A percentile compares a stretch with the other conserved stretches of the same genome.
These are phyloP conservation scores for Pachyuromys duprasi DNA, from an alignment of 2,797 vertebrate species.

Conservation along the genomic window DNA sequence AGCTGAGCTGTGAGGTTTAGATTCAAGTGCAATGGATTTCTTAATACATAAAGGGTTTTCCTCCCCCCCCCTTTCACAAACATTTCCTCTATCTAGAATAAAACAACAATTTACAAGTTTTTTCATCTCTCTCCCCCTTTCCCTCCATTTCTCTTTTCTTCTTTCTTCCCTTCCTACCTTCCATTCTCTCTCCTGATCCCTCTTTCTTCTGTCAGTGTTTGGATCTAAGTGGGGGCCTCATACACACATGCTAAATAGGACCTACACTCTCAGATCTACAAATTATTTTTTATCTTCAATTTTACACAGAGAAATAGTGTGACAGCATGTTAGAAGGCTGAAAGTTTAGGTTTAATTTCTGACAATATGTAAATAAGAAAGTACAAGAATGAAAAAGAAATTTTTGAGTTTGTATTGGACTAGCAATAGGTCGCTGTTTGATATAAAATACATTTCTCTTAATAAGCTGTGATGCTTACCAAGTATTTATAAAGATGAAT, in stretches of 20 bases:
- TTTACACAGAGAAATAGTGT: slow-evolving; percentile 16
- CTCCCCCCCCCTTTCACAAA: slow-evolving; percentile 38
- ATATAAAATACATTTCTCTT: slow-evolving; percentile 42
- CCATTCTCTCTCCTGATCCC: not conserved
- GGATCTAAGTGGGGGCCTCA: not conserved
- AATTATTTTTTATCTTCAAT: slow-evolving; percentile 41
- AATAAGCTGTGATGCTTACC: slow-evolving; percentile 31
- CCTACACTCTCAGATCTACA: not conserved
- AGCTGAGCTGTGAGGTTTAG: slow-evolving; percentile 29
- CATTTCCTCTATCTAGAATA: not conserved
- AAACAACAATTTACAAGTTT: slow-evolving; percentile 55
- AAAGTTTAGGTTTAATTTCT: slow-evolving; percentile 53
- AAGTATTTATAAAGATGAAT: slow-evolving; percentile 65
- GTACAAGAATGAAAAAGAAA: slow-evolving; percentile 24
- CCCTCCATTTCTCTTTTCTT: not conserved
- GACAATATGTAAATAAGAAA: slow-evolving; percentile 49
- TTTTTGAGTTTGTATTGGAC: slow-evolving; percentile 28
- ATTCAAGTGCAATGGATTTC: slow-evolving; percentile 39
- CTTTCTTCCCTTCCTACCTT: not conserved
- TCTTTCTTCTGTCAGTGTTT: not conserved
- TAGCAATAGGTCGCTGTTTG: slow-evolving; percentile 43
- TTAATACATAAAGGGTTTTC: slow-evolving; percentile 42
- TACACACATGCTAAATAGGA: not conserved
- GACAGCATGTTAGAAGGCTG: slow-evolving; percentile 30
- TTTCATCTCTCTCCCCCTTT: not conserved